Base-by-base conservation (phyloP, 1,140 invertebrate species). In the Coelopa frigida region DNA sequence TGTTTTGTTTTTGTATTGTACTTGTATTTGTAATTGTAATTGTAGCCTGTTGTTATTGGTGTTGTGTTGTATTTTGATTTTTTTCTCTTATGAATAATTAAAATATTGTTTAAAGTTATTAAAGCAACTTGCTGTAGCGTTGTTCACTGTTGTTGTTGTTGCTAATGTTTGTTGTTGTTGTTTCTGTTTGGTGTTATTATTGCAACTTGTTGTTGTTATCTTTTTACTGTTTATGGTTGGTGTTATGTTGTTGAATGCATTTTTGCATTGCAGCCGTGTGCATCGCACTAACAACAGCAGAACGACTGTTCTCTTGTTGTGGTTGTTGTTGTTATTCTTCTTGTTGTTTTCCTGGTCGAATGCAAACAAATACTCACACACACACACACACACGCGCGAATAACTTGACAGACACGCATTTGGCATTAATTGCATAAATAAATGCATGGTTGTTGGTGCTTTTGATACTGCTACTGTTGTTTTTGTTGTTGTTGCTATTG, bases 61-160 rank as follows among this genome's bases (percentile, higher is more conserved):
- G 27, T n/a, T n/a, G 7, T 7, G 7, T n/a, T 31, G 22, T 21
- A 23, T 7, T 17, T 29, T 42, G 20, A 27, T 41, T 2, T 15
- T 41, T 15, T 42, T 42, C 14, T 24, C 33, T 44, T 49, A 49
- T 66, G 62, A 62, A 66, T 66, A 66, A 66, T 66, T 66, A 61
- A 66, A 66, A 65, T 66, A 66, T 66, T 59, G 62, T 66, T 66
- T 66, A 66, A 66, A 66, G 62, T 65, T 66, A 66, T 66, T 66
- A 66, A 66, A 65, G 58, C 62, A 62, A 58, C 53, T 59, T 62
- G 51, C 51, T 33, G 37, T 40, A 10, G 32, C 23, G 26, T 7
- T 33, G 31, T 20, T 41, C 8, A 24, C 18, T 22, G 7, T 23
- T 44, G 18, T 21, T 35, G 32, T 35, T 35, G 29, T 14, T 35